Evolutionary conservation across 2,797 vertebrate species (phyloP), one percentile per base, ranked within the genome.

Genomic region (Mormyrops boulengeri): DNA sequence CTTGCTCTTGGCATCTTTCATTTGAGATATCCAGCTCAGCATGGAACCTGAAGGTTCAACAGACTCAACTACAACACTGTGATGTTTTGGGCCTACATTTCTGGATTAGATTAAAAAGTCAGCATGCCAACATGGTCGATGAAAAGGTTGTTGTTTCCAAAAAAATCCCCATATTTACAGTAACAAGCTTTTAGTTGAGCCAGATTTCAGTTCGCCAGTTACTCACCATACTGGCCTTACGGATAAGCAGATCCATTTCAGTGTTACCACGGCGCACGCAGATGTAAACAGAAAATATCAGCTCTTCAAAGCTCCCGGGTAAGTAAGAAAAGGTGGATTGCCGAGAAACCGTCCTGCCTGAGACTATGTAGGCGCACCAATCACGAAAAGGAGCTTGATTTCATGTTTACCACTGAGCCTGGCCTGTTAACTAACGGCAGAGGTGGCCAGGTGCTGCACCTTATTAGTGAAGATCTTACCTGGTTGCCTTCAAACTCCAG

Each of bases 271-370:
- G 9, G 14, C 26, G 47, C 26, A n/a, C 44, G 14, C 66, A 49
- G 49, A 50, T 69, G 49, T 87, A 53, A 87, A 87, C 85, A 73
- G 47, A 30, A 87, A 88, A 80, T 84, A 85, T 44, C 38, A 85
- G 14, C 60, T 34, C 8, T 73, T 86, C 7, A 49, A 44, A 41
- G 17, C 22, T 34, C 12, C 22, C 12, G 6, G 4, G 49, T 26
- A 55, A 82, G 88, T 82, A 41, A 82, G 69, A 80, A 52, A 82
- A 1, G 22, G n/a, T 69, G 34, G 14, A 9, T 8, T 30, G 77
- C 55, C 12, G 88, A 57, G 50, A 41, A 47, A 3, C 52, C 9
- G 12, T 66, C 53, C n/a, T n/a, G 52, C 88, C 88, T 52, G 22
- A 53, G 44, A 55, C 60, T 6, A 41, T 26, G 30, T 85, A 62